Conservation (phyloP, 2,888 invertebrate species). For the Syrphus vitripennis region DNA sequence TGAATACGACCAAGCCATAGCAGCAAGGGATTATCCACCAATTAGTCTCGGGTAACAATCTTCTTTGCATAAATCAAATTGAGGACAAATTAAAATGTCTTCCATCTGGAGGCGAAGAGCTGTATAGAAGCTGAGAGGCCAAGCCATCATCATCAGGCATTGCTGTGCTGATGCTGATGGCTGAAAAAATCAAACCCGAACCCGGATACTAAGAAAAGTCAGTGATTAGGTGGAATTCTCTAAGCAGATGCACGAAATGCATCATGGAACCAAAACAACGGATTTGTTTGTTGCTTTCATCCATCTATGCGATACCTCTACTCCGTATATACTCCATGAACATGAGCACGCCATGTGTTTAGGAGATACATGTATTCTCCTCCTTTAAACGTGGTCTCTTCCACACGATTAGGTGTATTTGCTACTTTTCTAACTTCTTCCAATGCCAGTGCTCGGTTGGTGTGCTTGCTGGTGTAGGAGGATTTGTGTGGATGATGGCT, state of each 20-base stretch:
- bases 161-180: not conserved
- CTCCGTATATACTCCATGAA: constrained; percentile 38
- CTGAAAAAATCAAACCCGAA: constrained; percentile 28
- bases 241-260: constrained; percentile 71
- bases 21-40: constrained; percentile 66
- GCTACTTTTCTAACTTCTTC: not conserved
- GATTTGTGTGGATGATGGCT: constrained; percentile 55
- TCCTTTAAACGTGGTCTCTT: constrained; percentile 49
- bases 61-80: constrained; percentile 73
- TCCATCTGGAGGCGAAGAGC: constrained; percentile 41
- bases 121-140: not conserved
- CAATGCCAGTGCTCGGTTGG: not conserved
- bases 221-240: constrained; percentile 69
- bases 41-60: constrained; percentile 67
- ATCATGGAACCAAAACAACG: constrained; percentile 64
- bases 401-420: constrained; percentile 43
- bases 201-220: constrained; percentile 67
- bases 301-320: not conserved
- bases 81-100: constrained; percentile 74
- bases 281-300: constrained; percentile 47
- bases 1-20: constrained; percentile 3
- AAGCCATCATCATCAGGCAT: not conserved
- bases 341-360: constrained; percentile 70
- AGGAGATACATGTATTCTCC: constrained; percentile 58
- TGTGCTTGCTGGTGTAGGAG: constrained; percentile 52